Percentiles rank a stretch among this genome's conserved stretches.
Evolutionary conservation across 2,113 vertebrate species (phyloP).

Genomic region (Galeopterus variegatus): DNA sequence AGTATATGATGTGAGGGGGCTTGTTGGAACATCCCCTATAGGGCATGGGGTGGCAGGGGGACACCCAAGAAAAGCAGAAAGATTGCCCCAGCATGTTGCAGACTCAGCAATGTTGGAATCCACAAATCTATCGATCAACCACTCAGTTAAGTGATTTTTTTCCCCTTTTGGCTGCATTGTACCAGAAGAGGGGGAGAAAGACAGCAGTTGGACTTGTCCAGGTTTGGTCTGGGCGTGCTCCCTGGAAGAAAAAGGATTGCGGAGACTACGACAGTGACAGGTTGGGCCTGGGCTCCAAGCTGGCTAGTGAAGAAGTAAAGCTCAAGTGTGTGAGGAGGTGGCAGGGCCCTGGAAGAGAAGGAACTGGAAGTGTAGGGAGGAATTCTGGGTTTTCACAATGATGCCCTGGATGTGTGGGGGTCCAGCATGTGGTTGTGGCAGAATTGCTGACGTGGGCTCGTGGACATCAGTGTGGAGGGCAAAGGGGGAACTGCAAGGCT

Average conservation of each 20-base stretch:
- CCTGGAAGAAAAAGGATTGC: not conserved
- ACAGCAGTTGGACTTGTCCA: not conserved
- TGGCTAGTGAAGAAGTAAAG: not conserved
- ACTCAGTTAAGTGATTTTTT: not conserved
- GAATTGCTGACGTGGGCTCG: not conserved
- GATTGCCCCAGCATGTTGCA: not conserved
- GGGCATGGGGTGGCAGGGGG: no score
- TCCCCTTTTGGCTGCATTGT: not conserved
- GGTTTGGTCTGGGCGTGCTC: not conserved
- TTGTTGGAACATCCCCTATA: not conserved
- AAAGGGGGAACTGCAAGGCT: not conserved
- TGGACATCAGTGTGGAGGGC: accelerated
- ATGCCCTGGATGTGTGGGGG: not conserved
- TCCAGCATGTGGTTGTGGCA: not conserved
- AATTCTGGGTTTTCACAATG: not conserved
- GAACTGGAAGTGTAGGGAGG: not conserved
- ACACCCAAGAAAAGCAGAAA: not conserved
- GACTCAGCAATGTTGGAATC: not conserved
- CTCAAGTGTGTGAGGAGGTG: not conserved
- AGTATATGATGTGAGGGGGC: not conserved
- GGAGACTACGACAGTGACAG: accelerated
- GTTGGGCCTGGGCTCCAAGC: not conserved
- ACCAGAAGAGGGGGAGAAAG: not conserved
- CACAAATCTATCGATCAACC: no score
- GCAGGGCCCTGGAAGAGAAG: not conserved